Percentiles rank a stretch among this genome's conserved stretches.
These are phyloP conservation scores for Papilio protenor DNA, from an alignment of 2,888 invertebrate genomes.

Conservation along the genomic window DNA sequence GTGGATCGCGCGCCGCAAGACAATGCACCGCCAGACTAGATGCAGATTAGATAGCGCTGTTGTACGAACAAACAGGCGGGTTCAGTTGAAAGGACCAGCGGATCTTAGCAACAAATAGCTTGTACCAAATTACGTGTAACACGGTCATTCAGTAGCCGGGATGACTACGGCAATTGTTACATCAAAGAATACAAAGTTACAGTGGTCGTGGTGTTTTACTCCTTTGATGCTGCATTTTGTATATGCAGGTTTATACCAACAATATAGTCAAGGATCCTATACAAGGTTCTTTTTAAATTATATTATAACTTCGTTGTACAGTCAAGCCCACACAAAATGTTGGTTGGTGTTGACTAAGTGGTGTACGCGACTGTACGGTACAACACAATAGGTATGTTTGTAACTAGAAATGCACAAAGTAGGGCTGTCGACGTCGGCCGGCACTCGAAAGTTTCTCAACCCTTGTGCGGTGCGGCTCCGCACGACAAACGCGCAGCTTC, in stretches of 20 bases:
- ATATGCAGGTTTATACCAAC: background rate
- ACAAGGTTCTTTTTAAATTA: background rate
- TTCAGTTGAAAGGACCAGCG: constrained; percentile 31
- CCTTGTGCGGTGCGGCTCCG: constrained; percentile 49
- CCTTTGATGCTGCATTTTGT: background rate
- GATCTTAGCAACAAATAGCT: constrained; percentile 9
- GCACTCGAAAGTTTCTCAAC: constrained; percentile 47
- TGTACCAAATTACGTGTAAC: constrained; percentile 26
- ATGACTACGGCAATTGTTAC: constrained; percentile 10
- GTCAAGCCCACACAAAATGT: background rate
- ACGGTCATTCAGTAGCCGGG: constrained; percentile 24
- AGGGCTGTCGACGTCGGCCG: constrained; percentile 26
- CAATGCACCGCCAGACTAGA: constrained; percentile 45
- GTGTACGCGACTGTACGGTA: constrained; percentile 4
- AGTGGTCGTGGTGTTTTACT: background rate
- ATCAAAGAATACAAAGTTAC: background rate
- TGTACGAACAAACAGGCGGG: constrained; percentile 42
- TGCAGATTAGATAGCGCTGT: constrained; percentile 50
- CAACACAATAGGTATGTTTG: background rate
- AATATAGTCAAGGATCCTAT: too few relatives aligned
- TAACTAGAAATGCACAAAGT: constrained; percentile 32
- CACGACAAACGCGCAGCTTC: constrained; percentile 56
- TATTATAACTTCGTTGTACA: background rate
- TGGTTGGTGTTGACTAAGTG: background rate
- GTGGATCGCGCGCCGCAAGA: constrained; percentile 34